phyloP scores from a whole-genome alignment of 2,797 vertebrate species.

The Onychomys torridus region DNA sequence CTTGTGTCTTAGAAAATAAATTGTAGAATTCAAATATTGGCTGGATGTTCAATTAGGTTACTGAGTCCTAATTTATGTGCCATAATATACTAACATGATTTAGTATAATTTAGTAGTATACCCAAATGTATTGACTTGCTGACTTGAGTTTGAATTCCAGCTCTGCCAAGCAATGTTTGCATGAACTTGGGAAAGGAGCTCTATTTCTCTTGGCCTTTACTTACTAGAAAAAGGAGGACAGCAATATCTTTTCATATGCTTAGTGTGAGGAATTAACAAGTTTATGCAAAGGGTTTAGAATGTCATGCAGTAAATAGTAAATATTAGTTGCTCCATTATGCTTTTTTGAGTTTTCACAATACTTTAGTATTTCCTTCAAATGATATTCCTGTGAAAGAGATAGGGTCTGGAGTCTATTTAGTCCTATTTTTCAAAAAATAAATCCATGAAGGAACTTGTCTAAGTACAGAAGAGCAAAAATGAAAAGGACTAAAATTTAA shows the following conservation, averaged over 20 bases:
- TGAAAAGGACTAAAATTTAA: conserved; percentile 45
- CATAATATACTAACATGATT: conserved; percentile 25
- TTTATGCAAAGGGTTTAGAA: conserved; percentile 36
- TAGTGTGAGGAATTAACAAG: conserved; percentile 39
- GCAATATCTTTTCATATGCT: neutral
- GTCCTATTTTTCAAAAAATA: conserved; percentile 25
- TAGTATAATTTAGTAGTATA: conserved; percentile 40
- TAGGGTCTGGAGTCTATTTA: conserved; percentile 10
- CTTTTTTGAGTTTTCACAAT: conserved; percentile 67
- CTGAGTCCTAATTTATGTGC: conserved; percentile 27
- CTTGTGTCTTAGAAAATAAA: neutral
- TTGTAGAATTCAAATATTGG: conserved; percentile 34
- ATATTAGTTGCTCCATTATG: conserved; percentile 33
- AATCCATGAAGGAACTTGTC: conserved; percentile 32
- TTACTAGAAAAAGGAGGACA: conserved; percentile 23
- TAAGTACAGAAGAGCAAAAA: conserved; percentile 41
- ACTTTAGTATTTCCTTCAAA: conserved; percentile 40
- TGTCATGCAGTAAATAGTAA: neutral
- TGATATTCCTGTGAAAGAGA: conserved; percentile 26
- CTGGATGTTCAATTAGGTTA: neutral
- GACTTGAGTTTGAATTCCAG: conserved; percentile 39
- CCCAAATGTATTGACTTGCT: conserved; percentile 24
- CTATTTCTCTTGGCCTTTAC: neutral
- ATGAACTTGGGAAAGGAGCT: conserved; percentile 36
- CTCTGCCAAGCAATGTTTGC: neutral